Percentiles rank a stretch among this genome's conserved stretches.
Evolutionary conservation across 2,797 vertebrate species (phyloP).

Genomic region (Prionace glauca): DNA sequence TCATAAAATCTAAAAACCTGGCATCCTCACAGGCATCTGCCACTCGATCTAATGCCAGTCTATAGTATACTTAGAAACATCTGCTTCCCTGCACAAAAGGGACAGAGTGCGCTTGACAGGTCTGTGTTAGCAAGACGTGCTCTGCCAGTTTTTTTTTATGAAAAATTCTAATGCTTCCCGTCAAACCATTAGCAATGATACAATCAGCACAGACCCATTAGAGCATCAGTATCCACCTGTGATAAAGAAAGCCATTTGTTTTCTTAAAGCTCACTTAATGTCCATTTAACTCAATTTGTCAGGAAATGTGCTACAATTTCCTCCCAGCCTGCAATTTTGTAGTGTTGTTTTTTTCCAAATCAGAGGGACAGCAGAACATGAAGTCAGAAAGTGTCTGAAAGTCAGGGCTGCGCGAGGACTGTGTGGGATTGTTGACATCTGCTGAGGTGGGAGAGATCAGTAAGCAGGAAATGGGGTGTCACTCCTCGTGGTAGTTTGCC

Average conservation of each 20-base stretch:
- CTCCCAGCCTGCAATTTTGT: slow-evolving; percentile 95
- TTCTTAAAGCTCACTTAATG: slow-evolving; percentile 99
- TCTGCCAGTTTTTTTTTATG: slow-evolving; percentile 79
- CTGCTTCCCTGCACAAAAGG: slow-evolving; percentile 81
- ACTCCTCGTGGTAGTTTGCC: slow-evolving; percentile 92
- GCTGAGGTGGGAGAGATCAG: slow-evolving; percentile 95
- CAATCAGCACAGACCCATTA: slow-evolving; percentile 96
- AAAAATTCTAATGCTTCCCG: slow-evolving; percentile 98
- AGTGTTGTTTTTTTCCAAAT: slow-evolving; percentile 72
- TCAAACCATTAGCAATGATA: slow-evolving; percentile 98
- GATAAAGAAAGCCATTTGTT: slow-evolving; percentile 99
- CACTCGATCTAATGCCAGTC: slow-evolving; percentile 84
- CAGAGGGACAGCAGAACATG: slow-evolving; percentile 60
- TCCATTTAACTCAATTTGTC: slow-evolving; percentile 99
- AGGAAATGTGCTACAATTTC: slow-evolving; percentile 99
- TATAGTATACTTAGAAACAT: slow-evolving; percentile 85
- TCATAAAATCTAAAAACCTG: slow-evolving; percentile 92
- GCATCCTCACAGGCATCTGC: slow-evolving; percentile 96
- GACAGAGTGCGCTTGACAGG: slow-evolving; percentile 84
- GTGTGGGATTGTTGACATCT: slow-evolving; percentile 92
- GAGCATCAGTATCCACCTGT: slow-evolving; percentile 99
- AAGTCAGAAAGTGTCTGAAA: slow-evolving; percentile 67
- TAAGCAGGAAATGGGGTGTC: slow-evolving; percentile 98
- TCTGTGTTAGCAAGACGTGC: slow-evolving; percentile 76
- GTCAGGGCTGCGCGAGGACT: slow-evolving; percentile 69